Evolutionary conservation across 2,888 invertebrate genomes (phyloP), one percentile per base, ranked within the genome.

Genomic region (Cybosia mesomella): DNA sequence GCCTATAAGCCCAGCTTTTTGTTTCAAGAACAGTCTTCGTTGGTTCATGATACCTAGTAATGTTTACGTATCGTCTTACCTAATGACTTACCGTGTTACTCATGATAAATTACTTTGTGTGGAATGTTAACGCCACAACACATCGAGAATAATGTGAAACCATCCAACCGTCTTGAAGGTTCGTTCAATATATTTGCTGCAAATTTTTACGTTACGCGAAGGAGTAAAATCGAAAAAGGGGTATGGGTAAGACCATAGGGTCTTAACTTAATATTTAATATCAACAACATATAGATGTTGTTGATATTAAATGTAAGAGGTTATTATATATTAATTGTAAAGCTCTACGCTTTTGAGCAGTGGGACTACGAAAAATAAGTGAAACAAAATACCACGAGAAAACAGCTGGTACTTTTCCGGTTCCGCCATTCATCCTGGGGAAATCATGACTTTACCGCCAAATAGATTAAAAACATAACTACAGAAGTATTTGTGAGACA

Each of bases 1-100:
- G 83, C 85, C 85, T 87, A 79, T 88, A 87, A 84, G 83, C 89
- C 71, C 70, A 64, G 64, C 80, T 88, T 87, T 87, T 87, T 87
- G 85, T 85, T 64, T 79, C 43, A 55, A 68, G 63, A 65, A 64
- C 58, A 58, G 32, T 72, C 65, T 77, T 67, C 73, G 39, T 34
- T 65, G 64, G 58, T 34, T 58, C 49, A 22, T 73, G 82, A 74
- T 73, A 69, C 67, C 55, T 64, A 21, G 63, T 67, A 67, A 77
- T 78, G 74, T 68, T 65, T 75, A 72, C 58, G 77, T 82, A 82
- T 82, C 80, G 68, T 58, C 67, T 81, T 81, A 77, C 77, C 68
- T 67, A 76, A 76, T 78, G 67, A 70, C 71, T 68, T 69, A 76
- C 70, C 73, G 69, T 80, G 77, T 83, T 84, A 74, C 78, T 67